Conservation (phyloP, 2,888 invertebrate genomes). For the Hymenopus coronatus region DNA sequence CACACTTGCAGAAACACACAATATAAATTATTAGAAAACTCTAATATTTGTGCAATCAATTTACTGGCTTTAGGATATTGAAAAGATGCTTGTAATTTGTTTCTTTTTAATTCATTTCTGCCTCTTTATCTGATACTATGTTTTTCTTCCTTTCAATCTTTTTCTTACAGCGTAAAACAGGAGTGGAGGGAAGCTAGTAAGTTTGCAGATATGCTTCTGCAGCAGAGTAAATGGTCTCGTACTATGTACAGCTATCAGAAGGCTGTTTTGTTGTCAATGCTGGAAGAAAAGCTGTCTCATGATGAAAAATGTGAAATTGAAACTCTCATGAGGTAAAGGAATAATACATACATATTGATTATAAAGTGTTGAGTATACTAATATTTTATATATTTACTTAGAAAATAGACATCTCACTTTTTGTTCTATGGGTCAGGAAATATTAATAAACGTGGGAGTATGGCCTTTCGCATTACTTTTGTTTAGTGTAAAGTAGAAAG, state of each 20-base stretch:
- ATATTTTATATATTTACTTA: neutral
- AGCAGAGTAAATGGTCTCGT: slow-evolving; percentile 86
- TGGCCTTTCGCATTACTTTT: too few species aligned
- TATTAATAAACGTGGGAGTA: too few species aligned
- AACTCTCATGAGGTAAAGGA: slow-evolving; percentile 62
- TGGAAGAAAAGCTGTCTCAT: slow-evolving; percentile 52
- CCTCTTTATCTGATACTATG: neutral
- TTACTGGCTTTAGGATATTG: too few species aligned
- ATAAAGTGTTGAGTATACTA: neutral
- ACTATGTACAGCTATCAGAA: slow-evolving; percentile 90
- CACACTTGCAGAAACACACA: too few species aligned
- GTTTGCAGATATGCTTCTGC: slow-evolving; percentile 68
- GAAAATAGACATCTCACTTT: too few species aligned
- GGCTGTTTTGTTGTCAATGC: slow-evolving; percentile 78
- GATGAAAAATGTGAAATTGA: slow-evolving; percentile 58
- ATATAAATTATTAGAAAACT: too few species aligned
- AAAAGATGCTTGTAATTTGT: too few species aligned
- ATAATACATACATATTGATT: slow-evolving; percentile 34
- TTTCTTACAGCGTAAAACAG: slow-evolving; percentile 56
- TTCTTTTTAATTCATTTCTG: too few species aligned
- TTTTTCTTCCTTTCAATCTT: too few species aligned
- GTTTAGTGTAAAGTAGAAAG: too few species aligned
- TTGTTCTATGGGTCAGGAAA: too few species aligned
- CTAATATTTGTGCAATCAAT: too few species aligned
- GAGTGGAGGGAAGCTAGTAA: slow-evolving; percentile 75